Percentiles rank a stretch among this genome's conserved stretches.
Evolutionary conservation across 2,113 vertebrate genomes (phyloP).

Genomic region (Pavo muticus): DNA sequence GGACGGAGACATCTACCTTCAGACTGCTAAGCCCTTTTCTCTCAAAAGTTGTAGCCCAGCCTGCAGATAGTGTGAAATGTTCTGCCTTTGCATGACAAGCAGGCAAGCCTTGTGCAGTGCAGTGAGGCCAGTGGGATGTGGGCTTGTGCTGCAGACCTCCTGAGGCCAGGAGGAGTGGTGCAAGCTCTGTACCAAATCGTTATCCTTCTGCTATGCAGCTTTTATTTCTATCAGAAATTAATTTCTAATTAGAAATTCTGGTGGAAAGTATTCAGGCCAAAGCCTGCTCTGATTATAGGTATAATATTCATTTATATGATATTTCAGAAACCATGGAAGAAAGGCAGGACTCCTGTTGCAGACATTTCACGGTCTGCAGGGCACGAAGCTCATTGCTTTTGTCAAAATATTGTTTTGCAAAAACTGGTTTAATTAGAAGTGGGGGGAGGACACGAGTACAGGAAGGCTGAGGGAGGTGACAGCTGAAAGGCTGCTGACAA

Average conservation of each 20-base stretch:
- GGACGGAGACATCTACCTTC: neutral
- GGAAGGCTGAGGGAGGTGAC: neutral
- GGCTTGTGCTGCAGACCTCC: neutral
- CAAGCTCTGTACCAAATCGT: neutral
- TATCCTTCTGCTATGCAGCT: neutral
- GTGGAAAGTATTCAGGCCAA: neutral
- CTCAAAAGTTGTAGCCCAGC: neutral
- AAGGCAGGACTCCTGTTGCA: neutral
- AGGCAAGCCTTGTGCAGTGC: fast-evolving
- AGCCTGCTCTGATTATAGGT: neutral
- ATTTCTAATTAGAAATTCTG: neutral
- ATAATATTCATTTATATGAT: neutral
- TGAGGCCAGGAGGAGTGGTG: fast-evolving
- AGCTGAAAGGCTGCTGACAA: neutral
- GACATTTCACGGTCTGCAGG: neutral
- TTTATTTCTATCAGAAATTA: neutral
- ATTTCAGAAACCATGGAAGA: neutral
- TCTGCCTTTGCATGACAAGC: neutral
- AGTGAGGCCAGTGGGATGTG: neutral
- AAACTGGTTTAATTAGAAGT: neutral
- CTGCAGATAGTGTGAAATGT: fast-evolving
- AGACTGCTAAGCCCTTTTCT: neutral
- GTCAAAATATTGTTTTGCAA: neutral
- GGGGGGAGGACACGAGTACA: neutral
- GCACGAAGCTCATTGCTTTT: neutral